Conservation (phyloP, 2,888 invertebrate species). For the Adelphocoris suturalis region DNA sequence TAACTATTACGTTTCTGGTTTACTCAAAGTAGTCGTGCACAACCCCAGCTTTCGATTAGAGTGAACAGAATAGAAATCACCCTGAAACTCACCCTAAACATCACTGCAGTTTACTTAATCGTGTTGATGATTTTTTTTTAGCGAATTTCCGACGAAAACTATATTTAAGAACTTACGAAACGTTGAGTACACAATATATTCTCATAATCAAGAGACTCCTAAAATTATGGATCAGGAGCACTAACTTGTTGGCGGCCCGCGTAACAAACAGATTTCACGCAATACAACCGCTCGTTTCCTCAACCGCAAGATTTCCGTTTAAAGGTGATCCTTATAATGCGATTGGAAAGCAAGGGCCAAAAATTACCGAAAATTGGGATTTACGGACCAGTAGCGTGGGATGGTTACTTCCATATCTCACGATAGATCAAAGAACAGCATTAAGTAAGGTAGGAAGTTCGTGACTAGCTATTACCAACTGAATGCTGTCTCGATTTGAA, state of each 20-base stretch:
- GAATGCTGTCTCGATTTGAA: background rate
- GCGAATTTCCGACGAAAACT: no score
- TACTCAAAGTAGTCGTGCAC: no score
- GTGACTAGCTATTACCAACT: conserved; percentile 14
- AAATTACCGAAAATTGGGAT: background rate
- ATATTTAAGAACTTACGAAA: no score
- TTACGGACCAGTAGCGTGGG: conserved; percentile 10
- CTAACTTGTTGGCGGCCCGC: background rate
- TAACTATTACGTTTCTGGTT: no score
- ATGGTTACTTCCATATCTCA: background rate
- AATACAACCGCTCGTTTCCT: background rate
- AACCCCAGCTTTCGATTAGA: no score
- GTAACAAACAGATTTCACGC: background rate
- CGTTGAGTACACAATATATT: no score
- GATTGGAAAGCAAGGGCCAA: background rate
- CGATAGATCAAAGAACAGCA: background rate
- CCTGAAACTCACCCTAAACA: no score
- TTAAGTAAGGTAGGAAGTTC: background rate
- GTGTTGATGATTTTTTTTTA: no score
- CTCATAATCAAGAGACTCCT: no score
- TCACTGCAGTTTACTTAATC: no score
- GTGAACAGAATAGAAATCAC: no score
- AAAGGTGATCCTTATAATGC: background rate
- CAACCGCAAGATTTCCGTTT: background rate
- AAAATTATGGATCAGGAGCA: no score